Evolutionary conservation across 2,888 invertebrate genomes (phyloP), one percentile per base, ranked within the genome.

Genomic region (Andricus quercusramuli): DNA sequence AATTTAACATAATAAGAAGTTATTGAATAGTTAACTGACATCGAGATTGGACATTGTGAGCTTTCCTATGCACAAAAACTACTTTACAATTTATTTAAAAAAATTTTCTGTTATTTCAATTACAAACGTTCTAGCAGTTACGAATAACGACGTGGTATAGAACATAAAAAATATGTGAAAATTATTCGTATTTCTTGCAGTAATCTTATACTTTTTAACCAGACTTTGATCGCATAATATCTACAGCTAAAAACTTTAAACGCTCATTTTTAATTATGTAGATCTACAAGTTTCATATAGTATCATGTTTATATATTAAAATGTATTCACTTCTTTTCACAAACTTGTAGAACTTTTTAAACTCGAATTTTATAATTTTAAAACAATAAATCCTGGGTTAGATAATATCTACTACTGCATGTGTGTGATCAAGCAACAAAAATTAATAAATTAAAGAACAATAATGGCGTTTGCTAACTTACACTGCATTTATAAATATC

Each of bases 281-380:
- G 22, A 74, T 74, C 13, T 29, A 56, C 56, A 74, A 15, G 56
- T 4, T 70, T 32, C 51, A 70, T 70, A n/a, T 29, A n/a, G 17
- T n/a, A 32, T 74, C 56, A 56, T 56, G 20, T 20, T 56, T 74
- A 74, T 74, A 74, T 74, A 74, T 74, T 47, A 56, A 74, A 17
- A 37, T 56, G 20, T 13, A 56, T 74, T 70, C 9, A 32, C 29
- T 20, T n/a, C n/a, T 13, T 62, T 62, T 25, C 15, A 74, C 74
- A 51, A 56, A 32, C n/a, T 56, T 51, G 20, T 20, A 56, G 32
- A 56, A 32, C n/a, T 3, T 74, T 56, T 32, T 32, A 17, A 32
- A 74, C 56, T 17, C 9, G 51, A 74, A 9, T 37, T 32, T 70
- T 56, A 37, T 29, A 29, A 5, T 47, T 47, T 1, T 74, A 32